Base-by-base conservation (phyloP, 1,140 invertebrate genomes). In the Campoletis sonorensis region DNA sequence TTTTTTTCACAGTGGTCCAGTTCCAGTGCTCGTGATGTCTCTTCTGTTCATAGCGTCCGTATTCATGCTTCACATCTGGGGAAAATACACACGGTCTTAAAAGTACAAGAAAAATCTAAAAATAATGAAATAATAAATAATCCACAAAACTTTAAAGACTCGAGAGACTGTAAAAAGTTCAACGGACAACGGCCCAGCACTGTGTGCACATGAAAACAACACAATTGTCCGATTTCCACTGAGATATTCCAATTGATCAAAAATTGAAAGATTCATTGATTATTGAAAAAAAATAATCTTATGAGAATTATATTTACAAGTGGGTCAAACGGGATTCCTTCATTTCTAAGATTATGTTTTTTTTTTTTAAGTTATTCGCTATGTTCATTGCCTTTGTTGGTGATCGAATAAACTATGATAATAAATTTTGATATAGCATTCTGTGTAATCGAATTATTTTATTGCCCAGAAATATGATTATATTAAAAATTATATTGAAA, bases 11-110 rank as follows among this genome's bases (percentile, higher is more conserved):
- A 97, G 98, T 85, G 99, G 99, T 82, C 99, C 99, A 85, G 98
- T 99, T 83, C 99, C 99, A 88, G 99, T 99, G 18, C 93, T 99
- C 87, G 98, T 99, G 16, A 99, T 99, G 98, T 99, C 98, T 79
- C 94, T 99, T 18, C 94, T 99, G 8, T 99, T 99, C 93, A 99
- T 99, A 89, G 98, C 98, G 40, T 99, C 98, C 68, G 99, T 99
- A 33, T 99, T 99, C 91, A 98, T 99, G 97, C 94, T 99, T 83
- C 99, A 99, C 94, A 99, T 99, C 89, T 99, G 99, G 99, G 99
- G 99, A 91, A 99, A 99, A 95, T 99, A 99, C 93, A 99, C 97
- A 68, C 94, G 98, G 89, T 95, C 97, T 88, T 99, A 97, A 95
- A 84, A 64, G 61, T 23, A 10, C 5, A 23, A 26, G 3, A 64